Conservation (phyloP, 2,797 vertebrate genomes). For the Scarus forsteni region DNA sequence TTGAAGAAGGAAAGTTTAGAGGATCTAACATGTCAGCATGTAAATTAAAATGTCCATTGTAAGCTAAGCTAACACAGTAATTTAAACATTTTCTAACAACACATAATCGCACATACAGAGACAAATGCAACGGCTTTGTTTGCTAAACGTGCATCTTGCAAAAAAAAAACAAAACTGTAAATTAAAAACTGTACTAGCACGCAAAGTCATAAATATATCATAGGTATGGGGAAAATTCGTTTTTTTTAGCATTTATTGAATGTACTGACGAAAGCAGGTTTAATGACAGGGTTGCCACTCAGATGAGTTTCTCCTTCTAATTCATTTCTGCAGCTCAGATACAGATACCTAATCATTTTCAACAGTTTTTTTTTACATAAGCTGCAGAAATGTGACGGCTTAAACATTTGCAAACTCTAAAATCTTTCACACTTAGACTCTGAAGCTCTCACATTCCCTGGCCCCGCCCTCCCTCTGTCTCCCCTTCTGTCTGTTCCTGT, state of each 20-base stretch:
- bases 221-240: no score
- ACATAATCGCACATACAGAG: no score
- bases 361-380: conserved; percentile 24
- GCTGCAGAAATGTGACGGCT: conserved; percentile 32
- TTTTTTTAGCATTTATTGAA: no score
- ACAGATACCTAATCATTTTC: neutral
- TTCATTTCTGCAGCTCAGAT: neutral
- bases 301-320: neutral
- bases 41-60: neutral
- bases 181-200: no score
- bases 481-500: conserved; percentile 78
- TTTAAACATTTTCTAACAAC: no score
- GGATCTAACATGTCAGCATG: no score
- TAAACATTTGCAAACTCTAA: conserved; percentile 58
- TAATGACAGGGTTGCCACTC: no score
- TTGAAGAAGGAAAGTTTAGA: neutral
- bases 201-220: no score
- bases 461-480: conserved; percentile 53
- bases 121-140: no score
- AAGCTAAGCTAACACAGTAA: neutral
- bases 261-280: no score
- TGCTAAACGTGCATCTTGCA: no score
- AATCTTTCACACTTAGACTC: conserved; percentile 54
- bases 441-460: conserved; percentile 51
- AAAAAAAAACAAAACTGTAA: no score